Percentiles rank a stretch among this genome's conserved stretches.
Evolutionary conservation across 2,113 vertebrate species (phyloP).

Genomic region (Periophthalmus modestus): DNA sequence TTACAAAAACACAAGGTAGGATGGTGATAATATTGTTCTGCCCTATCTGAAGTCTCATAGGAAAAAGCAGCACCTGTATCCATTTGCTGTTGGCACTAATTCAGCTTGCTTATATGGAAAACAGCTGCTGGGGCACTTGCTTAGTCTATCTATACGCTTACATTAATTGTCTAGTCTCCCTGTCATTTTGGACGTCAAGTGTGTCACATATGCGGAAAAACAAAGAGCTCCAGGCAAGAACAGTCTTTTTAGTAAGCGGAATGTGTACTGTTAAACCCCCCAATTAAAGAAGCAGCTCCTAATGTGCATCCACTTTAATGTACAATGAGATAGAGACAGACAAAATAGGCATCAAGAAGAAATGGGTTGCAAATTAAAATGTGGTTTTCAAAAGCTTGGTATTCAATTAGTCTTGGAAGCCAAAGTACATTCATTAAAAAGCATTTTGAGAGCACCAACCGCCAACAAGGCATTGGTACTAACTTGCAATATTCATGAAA

Average conservation of each 20-base stretch:
- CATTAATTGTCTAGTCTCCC: background rate
- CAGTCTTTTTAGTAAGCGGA: background rate
- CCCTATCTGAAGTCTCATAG: conserved; percentile 6
- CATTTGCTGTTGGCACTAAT: conserved; percentile 21
- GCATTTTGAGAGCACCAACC: background rate
- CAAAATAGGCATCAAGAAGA: background rate
- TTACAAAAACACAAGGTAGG: conserved; percentile 13
- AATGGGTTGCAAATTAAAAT: background rate
- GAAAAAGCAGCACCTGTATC: conserved; percentile 14
- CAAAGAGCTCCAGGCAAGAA: background rate
- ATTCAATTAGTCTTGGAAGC: conserved; percentile 1
- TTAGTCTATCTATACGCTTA: conserved; percentile 4
- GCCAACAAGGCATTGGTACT: background rate
- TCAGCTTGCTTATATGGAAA: conserved; percentile 12
- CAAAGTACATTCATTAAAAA: background rate
- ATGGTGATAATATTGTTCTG: conserved; percentile 4
- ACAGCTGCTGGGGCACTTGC: conserved; percentile 9
- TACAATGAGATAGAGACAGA: conserved; percentile 1
- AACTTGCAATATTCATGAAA: background rate
- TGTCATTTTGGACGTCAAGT: conserved; percentile 7
- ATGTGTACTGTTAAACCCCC: background rate
- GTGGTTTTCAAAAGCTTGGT: background rate
- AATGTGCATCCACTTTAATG: background rate
- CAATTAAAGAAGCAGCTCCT: background rate
- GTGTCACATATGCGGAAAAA: conserved; percentile 2